Conservation (phyloP, 1,140 invertebrate species). For the Listronotus bonariensis region DNA sequence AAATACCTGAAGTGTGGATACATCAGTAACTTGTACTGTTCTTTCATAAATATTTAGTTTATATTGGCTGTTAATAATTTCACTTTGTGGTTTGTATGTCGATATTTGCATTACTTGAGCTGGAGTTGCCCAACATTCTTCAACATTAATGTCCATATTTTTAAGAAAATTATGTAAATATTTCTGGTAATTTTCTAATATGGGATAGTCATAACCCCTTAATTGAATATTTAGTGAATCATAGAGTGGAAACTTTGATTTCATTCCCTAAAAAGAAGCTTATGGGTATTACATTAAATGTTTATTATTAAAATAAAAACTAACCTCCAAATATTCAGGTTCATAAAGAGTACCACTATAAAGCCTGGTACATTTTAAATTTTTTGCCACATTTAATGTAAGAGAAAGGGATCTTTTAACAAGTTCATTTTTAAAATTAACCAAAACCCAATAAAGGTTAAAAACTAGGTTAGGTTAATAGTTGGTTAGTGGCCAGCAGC, state of each 20-base stretch:
- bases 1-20: slow-evolving; percentile 45
- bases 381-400: not conserved
- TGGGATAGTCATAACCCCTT: slow-evolving; percentile 79
- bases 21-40: slow-evolving; percentile 67
- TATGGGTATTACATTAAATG: not conserved
- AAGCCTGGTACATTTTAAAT: not conserved
- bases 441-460: no score
- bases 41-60: slow-evolving; percentile 76
- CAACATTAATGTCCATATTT: slow-evolving; percentile 74
- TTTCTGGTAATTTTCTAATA: slow-evolving; percentile 79
- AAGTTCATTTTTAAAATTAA: not conserved
- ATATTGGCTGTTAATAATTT: slow-evolving; percentile 71
- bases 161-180: slow-evolving; percentile 75
- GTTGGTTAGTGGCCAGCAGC: no score
- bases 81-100: slow-evolving; percentile 69
- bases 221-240: slow-evolving; percentile 77
- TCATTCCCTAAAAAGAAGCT: slow-evolving; percentile 60
- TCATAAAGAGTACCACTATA: slow-evolving; percentile 55
- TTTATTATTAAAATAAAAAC: slow-evolving; percentile 52
- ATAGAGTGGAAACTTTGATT: slow-evolving; percentile 73
- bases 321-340: slow-evolving; percentile 63
- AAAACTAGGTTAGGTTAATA: no score
- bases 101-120: slow-evolving; percentile 69
- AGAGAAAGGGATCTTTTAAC: not conserved
- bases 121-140: slow-evolving; percentile 77